phyloP scores from a whole-genome alignment of 2,113 vertebrate species.

The Eudyptes chrysolophus region DNA sequence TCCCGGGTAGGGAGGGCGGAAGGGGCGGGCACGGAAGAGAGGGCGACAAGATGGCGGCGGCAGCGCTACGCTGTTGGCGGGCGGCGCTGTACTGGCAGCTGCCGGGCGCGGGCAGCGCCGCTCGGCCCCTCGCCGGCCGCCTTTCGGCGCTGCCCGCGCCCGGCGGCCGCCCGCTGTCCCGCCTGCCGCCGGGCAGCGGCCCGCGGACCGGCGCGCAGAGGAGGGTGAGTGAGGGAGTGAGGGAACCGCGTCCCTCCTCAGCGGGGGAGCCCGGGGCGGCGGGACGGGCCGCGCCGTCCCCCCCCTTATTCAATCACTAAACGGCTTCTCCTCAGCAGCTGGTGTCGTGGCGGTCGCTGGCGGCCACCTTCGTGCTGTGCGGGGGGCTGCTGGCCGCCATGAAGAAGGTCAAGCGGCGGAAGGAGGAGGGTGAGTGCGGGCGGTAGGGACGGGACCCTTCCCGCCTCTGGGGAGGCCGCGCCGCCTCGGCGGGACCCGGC shows the following conservation, averaged over 20 bases:
- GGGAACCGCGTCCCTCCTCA: no score
- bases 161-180: neutral
- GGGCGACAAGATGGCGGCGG: neutral
- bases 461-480: neutral
- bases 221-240: neutral
- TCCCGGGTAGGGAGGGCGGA: neutral
- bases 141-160: no score
- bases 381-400: constrained; percentile 84
- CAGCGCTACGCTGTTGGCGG: fast-evolving
- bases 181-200: neutral
- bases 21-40: neutral
- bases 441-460: no score
- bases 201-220: neutral
- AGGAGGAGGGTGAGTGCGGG: constrained; percentile 82
- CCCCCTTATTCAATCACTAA: neutral
- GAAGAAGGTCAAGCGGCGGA: constrained; percentile 88
- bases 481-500: neutral
- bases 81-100: fast-evolving
- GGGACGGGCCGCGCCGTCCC: neutral
- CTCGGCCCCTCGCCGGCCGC: neutral
- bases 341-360: constrained; percentile 93
- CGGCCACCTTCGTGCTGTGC: constrained; percentile 84
- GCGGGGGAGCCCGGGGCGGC: neutral
- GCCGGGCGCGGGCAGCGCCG: neutral
- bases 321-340: constrained; percentile 74